Evolutionary conservation across 2,888 invertebrate genomes (phyloP), one percentile per base, ranked within the genome.

Genomic region (Cataglyphis altisquamis): DNA sequence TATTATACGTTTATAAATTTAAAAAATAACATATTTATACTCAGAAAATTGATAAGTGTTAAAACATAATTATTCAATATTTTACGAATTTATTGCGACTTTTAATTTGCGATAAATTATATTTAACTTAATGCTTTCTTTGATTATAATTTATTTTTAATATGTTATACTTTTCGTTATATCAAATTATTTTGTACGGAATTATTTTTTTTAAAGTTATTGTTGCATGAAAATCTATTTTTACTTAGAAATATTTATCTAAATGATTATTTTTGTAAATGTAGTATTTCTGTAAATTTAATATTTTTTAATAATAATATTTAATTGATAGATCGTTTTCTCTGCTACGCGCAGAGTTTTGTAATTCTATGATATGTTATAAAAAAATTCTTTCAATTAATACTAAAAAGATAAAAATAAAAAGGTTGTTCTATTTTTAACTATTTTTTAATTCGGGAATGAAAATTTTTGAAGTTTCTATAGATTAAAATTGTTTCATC

Each of bases 401-500:
- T 72, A 39, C 9, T 3, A 3, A 72, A 57, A 5, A 9, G 36
- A 36, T 70, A 36, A 32, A 55, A 57, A 57, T 72, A 6, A 15
- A 39, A 57, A 72, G 36, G 18, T 72, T 48, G 6, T 5, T 48
- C 18, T 48, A 52, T n/a, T 52, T 57, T 10, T 18, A 21, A 18
- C 18, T 57, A 72, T 57, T 72, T 55, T 36, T 72, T 9, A 72
- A 9, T 25, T 15, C 0, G 48, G 5, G 15, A 39, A 18, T 39
- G 18, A 72, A 72, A 72, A 57, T 57, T 57, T 55, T 57, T 72
- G 5, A 72, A 72, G 57, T 57, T 57, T 39, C 39, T 39, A 39
- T 3, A 57, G 12, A 72, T 72, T 72, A 72, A 57, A 72, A 72
- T 18, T 72, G 48, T 72, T 57, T 57, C 18, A 57, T 15, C 25